phyloP scores from a whole-genome alignment of 2,888 invertebrate species.

The Omphaloscelis lunosa region DNA sequence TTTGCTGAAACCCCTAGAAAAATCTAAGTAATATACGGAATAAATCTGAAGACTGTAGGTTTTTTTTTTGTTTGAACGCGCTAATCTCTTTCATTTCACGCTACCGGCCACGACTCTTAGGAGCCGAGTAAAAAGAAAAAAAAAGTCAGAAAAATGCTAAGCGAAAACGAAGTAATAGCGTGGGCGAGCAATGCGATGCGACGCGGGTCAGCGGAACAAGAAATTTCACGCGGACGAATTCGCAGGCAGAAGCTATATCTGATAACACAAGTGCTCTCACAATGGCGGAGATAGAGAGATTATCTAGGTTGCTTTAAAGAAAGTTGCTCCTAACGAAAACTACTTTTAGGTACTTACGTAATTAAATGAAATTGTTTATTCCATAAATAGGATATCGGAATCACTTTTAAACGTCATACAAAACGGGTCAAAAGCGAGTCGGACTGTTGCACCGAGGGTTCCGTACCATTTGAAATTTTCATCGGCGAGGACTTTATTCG shows the following conservation, averaged over 20 bases:
- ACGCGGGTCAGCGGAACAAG: neutral
- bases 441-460: too few relatives aligned
- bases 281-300: neutral
- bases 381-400: too few relatives aligned
- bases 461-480: too few relatives aligned
- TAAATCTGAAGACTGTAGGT: neutral
- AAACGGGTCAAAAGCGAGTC: too few relatives aligned
- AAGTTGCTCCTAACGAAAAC: neutral
- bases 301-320: neutral
- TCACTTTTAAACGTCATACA: too few relatives aligned
- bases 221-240: neutral
- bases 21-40: neutral
- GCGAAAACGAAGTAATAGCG: too few relatives aligned
- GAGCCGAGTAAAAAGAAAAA: neutral
- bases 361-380: too few relatives aligned
- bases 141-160: neutral
- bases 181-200: neutral
- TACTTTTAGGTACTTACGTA: neutral
- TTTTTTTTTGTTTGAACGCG: neutral
- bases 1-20: neutral
- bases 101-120: neutral
- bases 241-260: neutral
- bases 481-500: too few relatives aligned
- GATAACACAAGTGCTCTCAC: neutral
- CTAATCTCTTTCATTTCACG: neutral